Base-by-base conservation (phyloP, 92 coral and sea anemone species). In the Pocillopora meandrina region DNA sequence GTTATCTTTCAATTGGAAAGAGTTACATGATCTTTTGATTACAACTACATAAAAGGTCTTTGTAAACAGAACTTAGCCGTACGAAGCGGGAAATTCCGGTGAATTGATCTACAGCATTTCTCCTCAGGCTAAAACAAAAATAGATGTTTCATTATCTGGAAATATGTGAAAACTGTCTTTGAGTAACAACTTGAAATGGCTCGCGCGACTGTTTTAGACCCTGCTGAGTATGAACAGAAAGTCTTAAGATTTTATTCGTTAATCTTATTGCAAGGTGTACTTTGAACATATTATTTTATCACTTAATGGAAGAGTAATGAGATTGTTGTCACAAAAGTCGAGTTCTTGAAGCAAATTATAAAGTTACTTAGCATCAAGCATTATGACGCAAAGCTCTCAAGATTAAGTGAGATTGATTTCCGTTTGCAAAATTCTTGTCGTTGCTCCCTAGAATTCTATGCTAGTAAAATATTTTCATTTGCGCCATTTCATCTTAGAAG, bases 331-430 rank as follows among this genome's bases (percentile, higher is more conserved):
- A 59, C 65, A 58, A 81, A 70, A 59, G 16, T 15, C 59, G 65
- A 70, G 55, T 34, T 33, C 52, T 31, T 33, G 20, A 35, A 34
- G 56, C 77, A 69, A 15, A 80, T 47, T 52, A 31, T 57, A 61
- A 72, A 76, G 84, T 68, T 42, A 55, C 33, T 58, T 34, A 81
- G 71, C 76, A 57, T 70, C 77, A 71, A 81, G 60, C 56, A 12
- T 42, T 42, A 42, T 57, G 85, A 71, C 85, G 85, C 77, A n/a
- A 60, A 57, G 7, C 77, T 20, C 84, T 80, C 26, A 14, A 66
- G 85, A 81, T 81, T 57, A 70, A 70, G 85, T 57, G 76, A 60
- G 77, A 59, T 58, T 61, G 61, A 59, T 55, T 35, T 35, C n/a
- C 12, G 9, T 58, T 34, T 8, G 31, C 52, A 18, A 62, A 65